Percentiles rank a stretch among this genome's conserved stretches.
Conservation (phyloP, 53 echinoderm and acorn worm genomes). For the Henricia sp. region DNA sequence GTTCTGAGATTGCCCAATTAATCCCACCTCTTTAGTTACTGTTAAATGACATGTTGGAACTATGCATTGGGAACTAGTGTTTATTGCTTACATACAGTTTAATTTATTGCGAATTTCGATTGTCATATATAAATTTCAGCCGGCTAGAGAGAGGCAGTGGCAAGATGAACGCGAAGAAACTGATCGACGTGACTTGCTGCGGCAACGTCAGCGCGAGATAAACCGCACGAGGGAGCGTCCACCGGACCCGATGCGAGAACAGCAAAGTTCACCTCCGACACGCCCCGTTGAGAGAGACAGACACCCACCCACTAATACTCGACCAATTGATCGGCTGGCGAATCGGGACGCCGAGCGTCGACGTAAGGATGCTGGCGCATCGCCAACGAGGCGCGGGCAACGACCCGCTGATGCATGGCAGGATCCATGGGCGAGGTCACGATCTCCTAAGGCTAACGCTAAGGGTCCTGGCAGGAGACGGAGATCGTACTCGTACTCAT, state of each 20-base stretch:
- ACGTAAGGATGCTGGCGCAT: constrained; percentile 49
- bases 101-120: too few relatives aligned
- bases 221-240: constrained; percentile 48
- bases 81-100: too few relatives aligned
- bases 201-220: constrained; percentile 44
- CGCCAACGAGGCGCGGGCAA: neutral
- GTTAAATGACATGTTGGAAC: too few relatives aligned
- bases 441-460: constrained; percentile 67
- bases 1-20: too few relatives aligned
- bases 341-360: constrained; percentile 62
- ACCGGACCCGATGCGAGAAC: constrained; percentile 33
- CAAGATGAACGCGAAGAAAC: constrained; percentile 43
- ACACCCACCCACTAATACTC: constrained; percentile 55
- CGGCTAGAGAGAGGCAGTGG: constrained; percentile 40
- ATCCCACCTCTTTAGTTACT: too few relatives aligned
- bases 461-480: constrained; percentile 58
- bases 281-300: constrained; percentile 36
- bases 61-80: too few relatives aligned
- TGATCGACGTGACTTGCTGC: constrained; percentile 23
- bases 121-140: constrained; percentile 31
- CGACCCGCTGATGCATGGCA: constrained; percentile 90
- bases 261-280: constrained; percentile 11
- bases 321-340: constrained; percentile 43
- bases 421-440: constrained; percentile 94
- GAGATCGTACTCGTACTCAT: constrained; percentile 82